Percentiles rank a stretch among this genome's conserved stretches.
Conservation (phyloP, 92 coral and sea anemone species). For the Epizoanthus ramosus region DNA sequence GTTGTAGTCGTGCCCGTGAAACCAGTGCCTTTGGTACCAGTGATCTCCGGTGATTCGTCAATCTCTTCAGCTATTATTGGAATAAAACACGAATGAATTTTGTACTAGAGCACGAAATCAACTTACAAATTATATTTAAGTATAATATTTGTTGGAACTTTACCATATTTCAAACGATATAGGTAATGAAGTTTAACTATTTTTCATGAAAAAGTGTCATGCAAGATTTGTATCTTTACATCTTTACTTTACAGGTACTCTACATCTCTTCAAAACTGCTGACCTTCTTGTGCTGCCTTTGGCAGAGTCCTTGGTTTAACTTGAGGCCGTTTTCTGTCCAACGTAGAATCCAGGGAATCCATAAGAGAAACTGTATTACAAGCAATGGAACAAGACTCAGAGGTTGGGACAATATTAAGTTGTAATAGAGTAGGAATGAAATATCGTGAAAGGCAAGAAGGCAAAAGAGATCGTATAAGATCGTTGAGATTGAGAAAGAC, state of each 20-base stretch:
- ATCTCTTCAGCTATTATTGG: conserved; percentile 1
- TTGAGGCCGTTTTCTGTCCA: conserved; percentile 69
- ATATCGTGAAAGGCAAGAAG: neutral
- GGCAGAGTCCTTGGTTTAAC: conserved; percentile 48
- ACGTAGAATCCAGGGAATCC: conserved; percentile 95
- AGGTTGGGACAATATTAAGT: neutral
- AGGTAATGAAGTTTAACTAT: no score
- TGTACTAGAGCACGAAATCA: no score
- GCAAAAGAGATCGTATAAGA: neutral
- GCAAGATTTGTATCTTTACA: no score
- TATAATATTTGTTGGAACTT: no score
- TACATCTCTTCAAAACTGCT: conserved; percentile 1
- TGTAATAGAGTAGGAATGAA: neutral
- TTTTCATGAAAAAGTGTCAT: no score
- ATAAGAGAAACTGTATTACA: conserved; percentile 79
- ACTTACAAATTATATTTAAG: no score
- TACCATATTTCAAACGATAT: no score
- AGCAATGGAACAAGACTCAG: neutral
- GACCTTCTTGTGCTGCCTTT: conserved; percentile 52
- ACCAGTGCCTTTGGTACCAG: conserved; percentile 20
- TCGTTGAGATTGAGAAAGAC: neutral
- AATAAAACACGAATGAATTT: no score
- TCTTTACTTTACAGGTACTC: neutral
- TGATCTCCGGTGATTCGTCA: conserved; percentile 16
- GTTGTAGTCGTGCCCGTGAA: conserved; percentile 69